Conservation (phyloP, 30 jellyfish, hydroid and myxozoan species). For the Turritopsis rubra region DNA sequence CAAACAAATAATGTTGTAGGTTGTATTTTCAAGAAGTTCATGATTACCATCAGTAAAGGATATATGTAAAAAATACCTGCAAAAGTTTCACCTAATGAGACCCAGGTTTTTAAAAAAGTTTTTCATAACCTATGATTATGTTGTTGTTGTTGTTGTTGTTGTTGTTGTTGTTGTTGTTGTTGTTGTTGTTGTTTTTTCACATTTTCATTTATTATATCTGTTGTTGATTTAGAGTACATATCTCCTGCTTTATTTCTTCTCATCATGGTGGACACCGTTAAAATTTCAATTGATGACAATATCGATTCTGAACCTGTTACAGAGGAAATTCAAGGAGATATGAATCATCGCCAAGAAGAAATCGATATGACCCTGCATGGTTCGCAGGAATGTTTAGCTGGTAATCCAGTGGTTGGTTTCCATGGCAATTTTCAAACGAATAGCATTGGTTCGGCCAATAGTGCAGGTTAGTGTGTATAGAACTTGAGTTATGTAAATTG, state of each 20-base stretch:
- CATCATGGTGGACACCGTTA: background rate
- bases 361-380: background rate
- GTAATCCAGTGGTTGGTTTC: background rate
- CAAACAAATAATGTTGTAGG: no score
- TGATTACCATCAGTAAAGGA: no score
- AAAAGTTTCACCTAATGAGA: no score
- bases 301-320: background rate
- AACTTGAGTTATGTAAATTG: no score
- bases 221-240: background rate
- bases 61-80: no score
- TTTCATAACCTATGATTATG: no score
- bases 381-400: background rate
- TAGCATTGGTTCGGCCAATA: background rate
- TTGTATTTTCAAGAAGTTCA: no score
- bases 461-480: background rate
- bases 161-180: no score
- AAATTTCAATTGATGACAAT: background rate
- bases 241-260: background rate
- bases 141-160: no score
- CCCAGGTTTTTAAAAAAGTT: no score
- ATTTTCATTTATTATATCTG: no score
- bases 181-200: no score
- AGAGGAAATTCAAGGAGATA: background rate
- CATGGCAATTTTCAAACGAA: background rate
- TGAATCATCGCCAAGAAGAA: background rate